phyloP scores from a whole-genome alignment of 2,797 vertebrate species.

The Crocodylus rhombifer region DNA sequence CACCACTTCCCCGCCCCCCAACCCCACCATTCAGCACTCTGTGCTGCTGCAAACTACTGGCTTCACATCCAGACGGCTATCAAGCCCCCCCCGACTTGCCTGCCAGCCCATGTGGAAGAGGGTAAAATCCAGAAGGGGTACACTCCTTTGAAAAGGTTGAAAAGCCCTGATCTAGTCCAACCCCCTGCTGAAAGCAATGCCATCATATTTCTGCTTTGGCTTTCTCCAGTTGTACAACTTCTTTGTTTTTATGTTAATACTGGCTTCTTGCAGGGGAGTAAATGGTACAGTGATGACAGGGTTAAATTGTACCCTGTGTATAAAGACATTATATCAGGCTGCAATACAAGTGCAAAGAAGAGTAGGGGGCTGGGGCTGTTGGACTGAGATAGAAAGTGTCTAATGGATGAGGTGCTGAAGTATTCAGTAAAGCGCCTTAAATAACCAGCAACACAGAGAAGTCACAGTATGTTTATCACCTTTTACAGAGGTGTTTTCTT shows the following conservation, averaged over 20 bases:
- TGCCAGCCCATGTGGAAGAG: no score
- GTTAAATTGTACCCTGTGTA: neutral
- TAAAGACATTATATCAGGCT: neutral
- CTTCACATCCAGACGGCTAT: no score
- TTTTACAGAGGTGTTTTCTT: neutral
- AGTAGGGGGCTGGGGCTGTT: neutral
- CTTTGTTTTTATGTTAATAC: neutral
- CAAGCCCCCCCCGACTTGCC: no score
- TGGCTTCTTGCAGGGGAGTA: neutral
- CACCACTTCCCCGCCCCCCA: no score
- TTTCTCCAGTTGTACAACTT: neutral
- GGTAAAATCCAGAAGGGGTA: no score
- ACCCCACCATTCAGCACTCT: no score
- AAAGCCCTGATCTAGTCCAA: no score
- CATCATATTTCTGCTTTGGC: neutral
- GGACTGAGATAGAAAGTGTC: neutral
- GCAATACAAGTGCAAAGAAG: neutral
- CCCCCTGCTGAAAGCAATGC: neutral
- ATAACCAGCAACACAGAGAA: neutral
- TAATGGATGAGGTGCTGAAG: neutral
- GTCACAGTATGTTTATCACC: neutral
- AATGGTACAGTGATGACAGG: neutral
- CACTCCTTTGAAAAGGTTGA: no score
- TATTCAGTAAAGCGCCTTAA: neutral
- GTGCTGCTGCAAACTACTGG: no score